Evolutionary conservation across 2,113 vertebrate species (phyloP).

Genomic region (Cottus gobio): DNA sequence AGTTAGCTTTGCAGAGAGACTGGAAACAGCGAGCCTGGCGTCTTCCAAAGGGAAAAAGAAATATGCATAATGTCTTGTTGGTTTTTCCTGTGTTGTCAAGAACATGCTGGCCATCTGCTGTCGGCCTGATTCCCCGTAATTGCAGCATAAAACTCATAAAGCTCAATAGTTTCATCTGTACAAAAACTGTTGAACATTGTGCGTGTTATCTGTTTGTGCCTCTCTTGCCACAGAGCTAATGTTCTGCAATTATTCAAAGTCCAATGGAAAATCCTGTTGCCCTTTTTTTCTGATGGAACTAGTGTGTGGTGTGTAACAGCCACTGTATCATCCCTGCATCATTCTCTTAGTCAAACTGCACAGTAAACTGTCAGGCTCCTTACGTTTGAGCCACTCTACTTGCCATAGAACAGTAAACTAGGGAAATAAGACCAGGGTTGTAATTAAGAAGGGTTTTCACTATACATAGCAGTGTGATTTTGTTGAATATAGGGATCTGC

Average conservation of each 20-base stretch:
- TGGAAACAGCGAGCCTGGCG: neutral
- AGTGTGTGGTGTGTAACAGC: neutral
- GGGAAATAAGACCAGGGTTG: neutral
- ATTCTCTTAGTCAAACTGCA: neutral
- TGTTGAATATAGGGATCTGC: neutral
- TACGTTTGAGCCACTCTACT: neutral
- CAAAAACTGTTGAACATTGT: neutral
- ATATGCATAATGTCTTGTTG: neutral
- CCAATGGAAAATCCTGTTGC: neutral
- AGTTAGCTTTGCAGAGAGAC: neutral
- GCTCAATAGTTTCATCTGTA: neutral
- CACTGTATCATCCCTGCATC: neutral
- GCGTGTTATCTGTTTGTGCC: neutral
- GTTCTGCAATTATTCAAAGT: neutral
- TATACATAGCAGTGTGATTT: neutral
- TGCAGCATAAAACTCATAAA: neutral
- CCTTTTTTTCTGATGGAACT: neutral
- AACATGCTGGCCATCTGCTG: neutral
- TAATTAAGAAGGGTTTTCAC: neutral
- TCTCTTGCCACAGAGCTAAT: neutral
- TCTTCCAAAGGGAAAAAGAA: neutral
- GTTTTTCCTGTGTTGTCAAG: neutral
- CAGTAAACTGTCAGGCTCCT: neutral
- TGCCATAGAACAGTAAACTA: neutral
- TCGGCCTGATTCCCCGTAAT: neutral